Percentiles rank a stretch among this genome's conserved stretches.
Conservation (phyloP, 2,797 vertebrate genomes). For the Squalus acanthias region DNA sequence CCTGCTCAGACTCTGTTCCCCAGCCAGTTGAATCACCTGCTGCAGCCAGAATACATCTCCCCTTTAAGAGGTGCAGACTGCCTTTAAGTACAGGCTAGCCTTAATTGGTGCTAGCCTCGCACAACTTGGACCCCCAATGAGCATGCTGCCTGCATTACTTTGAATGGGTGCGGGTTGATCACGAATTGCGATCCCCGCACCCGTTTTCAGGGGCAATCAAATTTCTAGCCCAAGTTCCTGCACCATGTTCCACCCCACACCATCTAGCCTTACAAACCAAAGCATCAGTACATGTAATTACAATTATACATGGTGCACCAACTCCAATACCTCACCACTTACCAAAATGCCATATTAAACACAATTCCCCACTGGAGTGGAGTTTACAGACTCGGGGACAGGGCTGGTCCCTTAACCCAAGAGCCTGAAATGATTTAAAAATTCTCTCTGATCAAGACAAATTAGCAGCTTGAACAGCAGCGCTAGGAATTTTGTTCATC, state of each 20-base stretch:
- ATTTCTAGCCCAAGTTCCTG: too few relatives aligned
- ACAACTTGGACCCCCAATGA: too few relatives aligned
- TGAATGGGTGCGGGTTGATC: too few relatives aligned
- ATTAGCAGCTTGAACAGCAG: neutral
- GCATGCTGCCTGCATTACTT: too few relatives aligned
- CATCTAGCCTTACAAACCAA: neutral
- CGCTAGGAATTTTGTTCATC: neutral
- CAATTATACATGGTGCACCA: neutral
- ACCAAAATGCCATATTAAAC: neutral
- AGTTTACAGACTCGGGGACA: neutral
- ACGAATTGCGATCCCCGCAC: too few relatives aligned
- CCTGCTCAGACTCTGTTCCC: too few relatives aligned
- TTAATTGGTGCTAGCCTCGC: too few relatives aligned
- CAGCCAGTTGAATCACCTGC: too few relatives aligned
- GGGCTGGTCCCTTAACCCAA: neutral
- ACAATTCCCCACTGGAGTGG: neutral
- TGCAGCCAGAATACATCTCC: too few relatives aligned
- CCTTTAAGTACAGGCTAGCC: too few relatives aligned
- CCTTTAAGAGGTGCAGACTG: too few relatives aligned
- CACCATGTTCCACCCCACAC: neutral
- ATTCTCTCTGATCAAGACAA: neutral
- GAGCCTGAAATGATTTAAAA: neutral
- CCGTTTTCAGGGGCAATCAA: too few relatives aligned
- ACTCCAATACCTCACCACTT: neutral
- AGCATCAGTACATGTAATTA: neutral